A percentile compares a stretch with the other conserved stretches of the same genome.
Conservation (phyloP, 2,113 vertebrate species). For the Ophthalmolycus amberensis region DNA sequence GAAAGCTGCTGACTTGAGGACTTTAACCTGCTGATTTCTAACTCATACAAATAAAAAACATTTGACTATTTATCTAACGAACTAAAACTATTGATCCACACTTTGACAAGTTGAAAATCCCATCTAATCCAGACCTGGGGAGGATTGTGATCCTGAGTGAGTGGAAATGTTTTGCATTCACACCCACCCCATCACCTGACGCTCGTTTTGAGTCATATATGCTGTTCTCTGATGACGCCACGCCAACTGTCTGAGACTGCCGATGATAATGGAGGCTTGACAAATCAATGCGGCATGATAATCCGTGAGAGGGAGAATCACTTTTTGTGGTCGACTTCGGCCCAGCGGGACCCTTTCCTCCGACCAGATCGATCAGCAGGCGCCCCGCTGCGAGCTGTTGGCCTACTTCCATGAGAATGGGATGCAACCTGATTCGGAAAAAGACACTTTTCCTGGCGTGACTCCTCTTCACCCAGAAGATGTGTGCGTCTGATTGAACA, state of each 20-base stretch:
- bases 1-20: background rate
- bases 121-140: background rate
- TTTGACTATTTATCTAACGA: background rate
- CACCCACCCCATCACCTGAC: background rate
- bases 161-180: background rate
- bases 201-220: background rate
- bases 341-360: slow-evolving; percentile 26
- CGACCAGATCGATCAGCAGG: slow-evolving; percentile 11
- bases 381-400: slow-evolving; percentile 22
- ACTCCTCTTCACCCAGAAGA: slow-evolving; percentile 32
- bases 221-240: background rate
- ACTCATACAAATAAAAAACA: background rate
- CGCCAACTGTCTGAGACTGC: background rate
- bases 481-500: slow-evolving; percentile 20
- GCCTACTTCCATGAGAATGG: slow-evolving; percentile 38
- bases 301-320: background rate
- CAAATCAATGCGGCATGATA: slow-evolving; percentile 6
- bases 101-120: background rate
- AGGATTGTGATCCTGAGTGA: background rate
- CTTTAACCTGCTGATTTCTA: background rate
- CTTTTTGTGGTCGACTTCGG: slow-evolving; percentile 5
- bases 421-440: slow-evolving; percentile 18
- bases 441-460: slow-evolving; percentile 20
- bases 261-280: slow-evolving; percentile 6
- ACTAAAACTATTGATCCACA: slow-evolving; percentile 5